phyloP scores from a whole-genome alignment of 2,113 vertebrate genomes.

The Opisthocomus hoazin region DNA sequence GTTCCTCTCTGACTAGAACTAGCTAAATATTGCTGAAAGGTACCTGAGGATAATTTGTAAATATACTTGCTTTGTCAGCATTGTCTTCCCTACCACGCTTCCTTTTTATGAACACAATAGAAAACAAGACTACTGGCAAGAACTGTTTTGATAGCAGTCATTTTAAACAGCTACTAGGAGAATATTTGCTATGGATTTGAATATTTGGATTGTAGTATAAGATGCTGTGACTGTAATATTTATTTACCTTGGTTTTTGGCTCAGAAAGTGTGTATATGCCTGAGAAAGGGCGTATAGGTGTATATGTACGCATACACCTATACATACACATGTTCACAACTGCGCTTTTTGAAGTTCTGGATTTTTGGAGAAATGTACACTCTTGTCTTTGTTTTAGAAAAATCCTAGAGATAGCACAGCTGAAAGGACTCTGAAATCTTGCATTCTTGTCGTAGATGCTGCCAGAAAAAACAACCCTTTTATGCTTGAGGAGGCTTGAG shows the following conservation, averaged over 20 bases:
- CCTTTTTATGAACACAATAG: background rate
- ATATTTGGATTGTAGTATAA: background rate
- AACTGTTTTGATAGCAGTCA: background rate
- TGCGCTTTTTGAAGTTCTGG: background rate
- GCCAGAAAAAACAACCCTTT: slow-evolving; percentile 52
- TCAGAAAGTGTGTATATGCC: background rate
- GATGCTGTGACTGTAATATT: background rate
- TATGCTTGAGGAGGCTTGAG: slow-evolving; percentile 17
- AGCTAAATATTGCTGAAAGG: background rate
- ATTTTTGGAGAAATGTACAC: background rate
- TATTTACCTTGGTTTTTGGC: background rate
- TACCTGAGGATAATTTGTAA: background rate
- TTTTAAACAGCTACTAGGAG: background rate
- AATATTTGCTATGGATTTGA: background rate
- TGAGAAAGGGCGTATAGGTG: background rate
- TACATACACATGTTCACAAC: background rate
- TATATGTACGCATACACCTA: background rate
- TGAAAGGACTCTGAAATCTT: slow-evolving; percentile 18
- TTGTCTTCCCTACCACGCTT: background rate
- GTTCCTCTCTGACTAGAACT: background rate
- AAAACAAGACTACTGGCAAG: background rate
- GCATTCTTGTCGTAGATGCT: background rate
- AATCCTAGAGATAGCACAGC: slow-evolving; percentile 31
- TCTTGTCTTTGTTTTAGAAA: background rate
- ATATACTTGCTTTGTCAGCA: background rate